Percentiles rank a stretch among this genome's conserved stretches.
These are phyloP conservation scores for Morelia viridis DNA, from an alignment of 2,797 vertebrate species.

Conservation along the genomic window DNA sequence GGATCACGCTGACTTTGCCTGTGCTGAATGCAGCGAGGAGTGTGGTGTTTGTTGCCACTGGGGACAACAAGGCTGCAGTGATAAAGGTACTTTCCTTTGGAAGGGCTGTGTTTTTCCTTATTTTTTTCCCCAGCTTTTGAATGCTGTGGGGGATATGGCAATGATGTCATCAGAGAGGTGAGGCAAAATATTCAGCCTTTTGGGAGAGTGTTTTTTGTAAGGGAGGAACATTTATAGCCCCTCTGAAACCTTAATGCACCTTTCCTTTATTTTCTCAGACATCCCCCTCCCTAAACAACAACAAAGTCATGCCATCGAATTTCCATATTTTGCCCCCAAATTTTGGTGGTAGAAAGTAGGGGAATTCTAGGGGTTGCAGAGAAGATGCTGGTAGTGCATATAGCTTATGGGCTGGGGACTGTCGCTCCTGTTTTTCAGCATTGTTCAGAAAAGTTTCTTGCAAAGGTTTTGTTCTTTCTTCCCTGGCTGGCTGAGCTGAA, in stretches of 20 bases:
- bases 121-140: background rate
- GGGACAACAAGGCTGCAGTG: slow-evolving; percentile 85
- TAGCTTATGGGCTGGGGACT: background rate
- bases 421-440: background rate
- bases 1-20: slow-evolving; percentile 88
- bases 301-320: background rate
- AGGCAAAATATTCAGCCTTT: background rate
- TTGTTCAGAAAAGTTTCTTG: background rate
- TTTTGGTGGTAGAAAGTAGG: background rate
- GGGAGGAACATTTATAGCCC: background rate
- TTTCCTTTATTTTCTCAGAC: background rate
- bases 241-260: background rate
- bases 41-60: slow-evolving; percentile 87
- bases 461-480: background rate
- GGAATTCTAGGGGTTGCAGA: background rate
- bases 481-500: background rate
- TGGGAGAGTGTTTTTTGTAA: background rate
- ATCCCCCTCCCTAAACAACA: background rate
- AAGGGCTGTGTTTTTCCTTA: background rate
- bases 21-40: slow-evolving; percentile 86
- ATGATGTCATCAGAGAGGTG: background rate
- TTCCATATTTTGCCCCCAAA: background rate
- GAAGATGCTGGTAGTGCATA: background rate
- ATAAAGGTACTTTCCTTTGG: slow-evolving; percentile 78
- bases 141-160: background rate